phyloP scores from a whole-genome alignment of 2,888 invertebrate genomes.

The Pilophorus perplexus region DNA sequence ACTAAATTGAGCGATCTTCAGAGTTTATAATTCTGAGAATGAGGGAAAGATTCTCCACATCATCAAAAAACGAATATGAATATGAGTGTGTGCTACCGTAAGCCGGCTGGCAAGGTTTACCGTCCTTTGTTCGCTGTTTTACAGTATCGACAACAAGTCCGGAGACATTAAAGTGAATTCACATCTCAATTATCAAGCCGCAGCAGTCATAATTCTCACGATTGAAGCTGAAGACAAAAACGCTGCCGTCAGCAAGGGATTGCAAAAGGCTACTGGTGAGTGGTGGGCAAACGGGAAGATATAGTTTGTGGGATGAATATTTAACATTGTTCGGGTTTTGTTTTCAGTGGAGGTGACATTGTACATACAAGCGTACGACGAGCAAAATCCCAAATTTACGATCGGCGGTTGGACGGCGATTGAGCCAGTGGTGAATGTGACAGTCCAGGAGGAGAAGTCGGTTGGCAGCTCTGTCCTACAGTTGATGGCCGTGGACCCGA shows the following conservation, averaged over 20 bases:
- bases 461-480: conserved; percentile 69
- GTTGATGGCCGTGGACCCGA: conserved; percentile 64
- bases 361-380: conserved; percentile 73
- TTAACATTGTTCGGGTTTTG: too few relatives aligned
- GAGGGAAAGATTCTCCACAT: too few relatives aligned
- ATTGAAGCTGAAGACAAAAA: conserved; percentile 69
- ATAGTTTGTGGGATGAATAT: too few relatives aligned
- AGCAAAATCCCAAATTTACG: conserved; percentile 72
- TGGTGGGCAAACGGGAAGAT: too few relatives aligned
- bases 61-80: too few relatives aligned
- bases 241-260: conserved; percentile 64
- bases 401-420: conserved; percentile 70
- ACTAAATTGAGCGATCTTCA: too few relatives aligned
- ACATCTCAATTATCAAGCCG: conserved; percentile 67
- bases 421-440: conserved; percentile 65
- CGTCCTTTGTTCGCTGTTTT: conserved; percentile 31
- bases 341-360: conserved; percentile 67
- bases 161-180: conserved; percentile 69
- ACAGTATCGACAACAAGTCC: conserved; percentile 64
- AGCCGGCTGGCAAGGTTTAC: too few relatives aligned
- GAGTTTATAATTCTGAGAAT: too few relatives aligned
- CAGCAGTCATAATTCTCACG: conserved; percentile 71
- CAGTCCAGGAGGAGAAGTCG: conserved; percentile 73
- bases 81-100: too few relatives aligned
- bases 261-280: conserved; percentile 58